Conservation (phyloP, 1,140 invertebrate genomes). For the Nebria ingens region DNA sequence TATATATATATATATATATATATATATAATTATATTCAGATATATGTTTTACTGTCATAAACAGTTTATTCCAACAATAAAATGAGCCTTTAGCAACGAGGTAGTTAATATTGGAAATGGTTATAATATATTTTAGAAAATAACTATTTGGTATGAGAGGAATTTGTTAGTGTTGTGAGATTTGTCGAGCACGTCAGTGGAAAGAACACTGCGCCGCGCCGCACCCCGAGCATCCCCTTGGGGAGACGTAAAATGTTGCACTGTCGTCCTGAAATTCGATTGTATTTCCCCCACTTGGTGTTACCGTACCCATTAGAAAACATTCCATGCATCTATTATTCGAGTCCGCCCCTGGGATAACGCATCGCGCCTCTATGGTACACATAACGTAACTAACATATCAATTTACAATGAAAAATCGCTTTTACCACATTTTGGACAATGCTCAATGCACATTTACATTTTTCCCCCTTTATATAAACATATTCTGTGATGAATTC, state of each 20-base stretch:
- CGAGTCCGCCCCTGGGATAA: constrained; percentile 1
- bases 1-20: too few species aligned
- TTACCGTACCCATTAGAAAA: not conserved
- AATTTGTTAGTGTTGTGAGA: too few species aligned
- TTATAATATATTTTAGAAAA: too few species aligned
- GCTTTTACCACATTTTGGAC: not conserved
- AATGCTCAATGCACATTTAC: not conserved
- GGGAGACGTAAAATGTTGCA: constrained; percentile 3
- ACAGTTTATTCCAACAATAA: too few species aligned
- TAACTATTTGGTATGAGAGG: too few species aligned
- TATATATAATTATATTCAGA: too few species aligned
- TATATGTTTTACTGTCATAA: too few species aligned
- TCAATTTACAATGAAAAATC: constrained; percentile 9
- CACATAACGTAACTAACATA: constrained; percentile 8
- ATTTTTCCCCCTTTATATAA: not conserved
- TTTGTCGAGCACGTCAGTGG: not conserved
- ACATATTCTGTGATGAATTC: not conserved
- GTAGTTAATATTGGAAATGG: too few species aligned
- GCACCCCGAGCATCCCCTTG: not conserved
- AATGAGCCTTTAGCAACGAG: too few species aligned
- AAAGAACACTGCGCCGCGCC: not conserved
- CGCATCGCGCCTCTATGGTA: not conserved
- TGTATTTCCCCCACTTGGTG: constrained; percentile 1
- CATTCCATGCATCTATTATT: constrained; percentile 9
- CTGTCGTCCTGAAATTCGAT: constrained; percentile 2